Conservation (phyloP, 2,797 vertebrate species). For the Pempheris klunzingeri region DNA sequence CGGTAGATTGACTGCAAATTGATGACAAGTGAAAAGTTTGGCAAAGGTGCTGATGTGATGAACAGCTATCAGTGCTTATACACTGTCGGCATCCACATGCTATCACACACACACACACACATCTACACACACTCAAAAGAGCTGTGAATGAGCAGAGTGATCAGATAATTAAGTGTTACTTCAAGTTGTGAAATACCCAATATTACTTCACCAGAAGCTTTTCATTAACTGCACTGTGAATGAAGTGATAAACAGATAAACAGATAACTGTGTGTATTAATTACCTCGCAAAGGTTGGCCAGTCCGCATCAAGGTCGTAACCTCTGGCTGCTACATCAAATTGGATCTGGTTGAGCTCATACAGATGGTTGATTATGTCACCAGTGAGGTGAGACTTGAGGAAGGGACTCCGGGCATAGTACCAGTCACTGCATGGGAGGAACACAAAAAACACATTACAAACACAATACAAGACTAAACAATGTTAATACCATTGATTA, state of each 20-base stretch:
- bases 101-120: constrained; percentile 20
- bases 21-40: constrained; percentile 50
- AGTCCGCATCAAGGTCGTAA: constrained; percentile 95
- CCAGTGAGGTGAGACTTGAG: constrained; percentile 91
- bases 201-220: constrained; percentile 22
- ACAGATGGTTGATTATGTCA: constrained; percentile 94
- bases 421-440: constrained; percentile 91
- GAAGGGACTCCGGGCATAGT: constrained; percentile 96
- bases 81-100: constrained; percentile 17
- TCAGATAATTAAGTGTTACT: constrained; percentile 66
- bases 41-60: constrained; percentile 54
- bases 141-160: constrained; percentile 53
- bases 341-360: constrained; percentile 95
- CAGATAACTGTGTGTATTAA: not conserved
- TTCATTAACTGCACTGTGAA: constrained; percentile 31
- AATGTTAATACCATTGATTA: not conserved
- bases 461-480: not conserved
- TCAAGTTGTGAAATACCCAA: constrained; percentile 58
- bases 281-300: constrained; percentile 96
- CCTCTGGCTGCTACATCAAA: constrained; percentile 96
- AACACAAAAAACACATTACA: constrained; percentile 17
- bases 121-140: constrained; percentile 20
- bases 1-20: constrained; percentile 19
- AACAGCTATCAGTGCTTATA: constrained; percentile 32
- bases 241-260: too few relatives aligned